Evolutionary conservation across 2,888 invertebrate genomes (phyloP).

Genomic region (Pyralis farinalis): DNA sequence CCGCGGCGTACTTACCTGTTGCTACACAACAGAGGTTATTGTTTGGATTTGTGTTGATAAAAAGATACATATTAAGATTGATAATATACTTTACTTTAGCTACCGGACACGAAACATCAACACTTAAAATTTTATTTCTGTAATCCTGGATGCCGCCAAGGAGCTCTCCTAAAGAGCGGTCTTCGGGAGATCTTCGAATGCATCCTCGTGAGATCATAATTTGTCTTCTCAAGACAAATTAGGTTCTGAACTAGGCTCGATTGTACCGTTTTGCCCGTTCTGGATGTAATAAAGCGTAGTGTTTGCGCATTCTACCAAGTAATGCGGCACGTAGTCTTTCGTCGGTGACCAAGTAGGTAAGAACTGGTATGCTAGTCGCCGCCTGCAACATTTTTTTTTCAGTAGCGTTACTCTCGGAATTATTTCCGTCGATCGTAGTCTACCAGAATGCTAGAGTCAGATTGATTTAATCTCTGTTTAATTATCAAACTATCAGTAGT

Average conservation of each 20-base stretch:
- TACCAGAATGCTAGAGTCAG: too few relatives aligned
- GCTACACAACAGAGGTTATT: not conserved
- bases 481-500: too few relatives aligned
- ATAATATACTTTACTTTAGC: conserved; percentile 1
- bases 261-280: conserved; percentile 55
- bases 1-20: not conserved
- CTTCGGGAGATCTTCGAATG: not conserved
- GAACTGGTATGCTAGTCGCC: conserved; percentile 70
- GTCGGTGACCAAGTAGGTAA: conserved; percentile 68
- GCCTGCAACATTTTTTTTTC: conserved; percentile 47
- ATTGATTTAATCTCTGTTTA: too few relatives aligned
- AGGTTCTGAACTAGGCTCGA: conserved; percentile 18
- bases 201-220: not conserved
- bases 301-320: conserved; percentile 69
- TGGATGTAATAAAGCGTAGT: conserved; percentile 68
- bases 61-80: not conserved
- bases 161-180: not conserved
- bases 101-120: conserved; percentile 1
- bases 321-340: conserved; percentile 71
- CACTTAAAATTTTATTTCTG: not conserved
- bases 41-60: not conserved
- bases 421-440: too few relatives aligned
- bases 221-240: conserved; percentile 1
- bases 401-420: too few relatives aligned
- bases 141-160: not conserved